A percentile compares a stretch with the other conserved stretches of the same genome.
These are phyloP conservation scores for Monochamus saltuarius DNA, from an alignment of 1,140 invertebrate species.

Conservation along the genomic window DNA sequence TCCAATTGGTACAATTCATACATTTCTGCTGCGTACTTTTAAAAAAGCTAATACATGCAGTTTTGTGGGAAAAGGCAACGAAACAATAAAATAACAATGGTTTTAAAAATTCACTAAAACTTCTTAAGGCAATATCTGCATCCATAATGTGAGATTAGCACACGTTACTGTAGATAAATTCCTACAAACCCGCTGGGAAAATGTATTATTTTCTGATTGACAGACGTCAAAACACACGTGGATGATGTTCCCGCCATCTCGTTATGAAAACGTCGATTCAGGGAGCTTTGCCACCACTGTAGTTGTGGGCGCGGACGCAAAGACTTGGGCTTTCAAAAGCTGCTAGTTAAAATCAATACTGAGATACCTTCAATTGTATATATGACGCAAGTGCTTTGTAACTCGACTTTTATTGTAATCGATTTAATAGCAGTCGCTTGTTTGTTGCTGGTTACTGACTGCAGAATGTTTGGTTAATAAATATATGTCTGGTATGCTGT, in stretches of 20 bases:
- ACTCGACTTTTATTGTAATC: constrained; percentile 19
- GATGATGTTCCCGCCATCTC: constrained; percentile 41
- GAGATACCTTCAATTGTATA: constrained; percentile 28
- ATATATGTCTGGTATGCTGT: no score
- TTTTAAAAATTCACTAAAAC: no score
- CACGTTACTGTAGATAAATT: constrained; percentile 1
- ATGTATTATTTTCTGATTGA: constrained; percentile 39
- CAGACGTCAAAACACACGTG: constrained; percentile 45
- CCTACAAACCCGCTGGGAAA: neutral
- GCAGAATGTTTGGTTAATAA: no score
- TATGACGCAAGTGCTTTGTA: constrained; percentile 32
- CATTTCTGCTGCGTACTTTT: constrained; percentile 42
- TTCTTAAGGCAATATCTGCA: neutral
- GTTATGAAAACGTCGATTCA: no score
- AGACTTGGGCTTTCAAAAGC: constrained; percentile 22
- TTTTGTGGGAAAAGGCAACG: neutral
- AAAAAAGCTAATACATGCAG: constrained; percentile 42
- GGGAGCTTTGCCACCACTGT: constrained; percentile 1
- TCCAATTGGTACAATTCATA: constrained; percentile 47
- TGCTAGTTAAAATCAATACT: constrained; percentile 40
- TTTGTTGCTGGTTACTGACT: no score
- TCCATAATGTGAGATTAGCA: constrained; percentile 1
- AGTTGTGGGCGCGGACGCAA: constrained; percentile 29
- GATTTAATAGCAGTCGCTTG: no score
- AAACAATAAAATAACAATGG: no score